Evolutionary conservation across 1,140 invertebrate genomes (phyloP).

Genomic region (Neoseiulus cucumeris): DNA sequence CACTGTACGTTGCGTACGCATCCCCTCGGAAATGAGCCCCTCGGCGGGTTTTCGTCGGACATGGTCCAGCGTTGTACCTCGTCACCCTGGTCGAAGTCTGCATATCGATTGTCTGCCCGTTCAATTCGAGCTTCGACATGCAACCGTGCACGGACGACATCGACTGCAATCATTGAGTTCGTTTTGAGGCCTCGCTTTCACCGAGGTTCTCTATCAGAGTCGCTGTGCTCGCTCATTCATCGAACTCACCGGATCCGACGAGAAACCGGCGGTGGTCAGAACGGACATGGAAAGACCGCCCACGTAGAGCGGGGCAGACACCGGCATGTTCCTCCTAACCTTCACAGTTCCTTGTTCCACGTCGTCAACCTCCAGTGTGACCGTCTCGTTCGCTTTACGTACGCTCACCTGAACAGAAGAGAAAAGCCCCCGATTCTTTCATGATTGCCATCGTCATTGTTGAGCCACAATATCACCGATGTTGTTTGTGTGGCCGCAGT

Average conservation of each 20-base stretch:
- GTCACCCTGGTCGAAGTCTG: slow-evolving; percentile 37
- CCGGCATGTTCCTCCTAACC: slow-evolving; percentile 42
- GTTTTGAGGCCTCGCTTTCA: not conserved
- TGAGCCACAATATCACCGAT: no score
- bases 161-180: slow-evolving; percentile 27
- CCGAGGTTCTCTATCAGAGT: not conserved
- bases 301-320: slow-evolving; percentile 49
- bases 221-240: not conserved
- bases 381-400: slow-evolving; percentile 39
- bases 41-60: slow-evolving; percentile 59
- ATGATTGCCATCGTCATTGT: no score
- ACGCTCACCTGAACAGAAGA: slow-evolving; percentile 29
- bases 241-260: slow-evolving; percentile 14
- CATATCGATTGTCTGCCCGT: slow-evolving; percentile 50
- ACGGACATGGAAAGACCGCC: slow-evolving; percentile 45
- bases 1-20: slow-evolving; percentile 59
- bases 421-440: not conserved
- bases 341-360: slow-evolving; percentile 37
- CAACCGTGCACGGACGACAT: slow-evolving; percentile 63
- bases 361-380: slow-evolving; percentile 45
- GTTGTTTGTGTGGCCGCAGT: no score
- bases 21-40: slow-evolving; percentile 68
- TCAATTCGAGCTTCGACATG: slow-evolving; percentile 48
- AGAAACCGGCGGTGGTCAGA: slow-evolving; percentile 9
- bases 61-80: slow-evolving; percentile 55